Percentiles rank a stretch among this genome's conserved stretches.
Conservation (phyloP, 2,888 invertebrate species). For the Athalia circularis region DNA sequence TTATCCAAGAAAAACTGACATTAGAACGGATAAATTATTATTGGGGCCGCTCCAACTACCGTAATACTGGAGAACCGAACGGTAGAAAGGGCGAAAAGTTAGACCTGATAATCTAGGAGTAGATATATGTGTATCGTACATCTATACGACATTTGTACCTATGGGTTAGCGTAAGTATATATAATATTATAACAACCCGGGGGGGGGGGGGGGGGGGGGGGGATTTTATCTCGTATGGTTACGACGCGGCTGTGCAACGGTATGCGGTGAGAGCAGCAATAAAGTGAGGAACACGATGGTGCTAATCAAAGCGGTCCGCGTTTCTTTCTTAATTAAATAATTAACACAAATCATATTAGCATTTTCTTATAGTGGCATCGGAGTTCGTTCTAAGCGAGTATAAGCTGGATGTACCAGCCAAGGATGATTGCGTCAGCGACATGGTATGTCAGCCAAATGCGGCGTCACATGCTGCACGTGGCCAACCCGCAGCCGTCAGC, state of each 20-base stretch:
- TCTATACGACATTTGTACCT: background rate
- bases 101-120: slow-evolving; percentile 25
- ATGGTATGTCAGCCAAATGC: slow-evolving; percentile 40
- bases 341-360: slow-evolving; percentile 44
- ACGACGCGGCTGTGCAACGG: slow-evolving; percentile 31
- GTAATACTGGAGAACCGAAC: background rate
- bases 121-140: background rate
- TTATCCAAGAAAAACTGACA: background rate
- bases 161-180: background rate
- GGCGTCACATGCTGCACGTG: slow-evolving; percentile 40
- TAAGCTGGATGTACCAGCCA: background rate
- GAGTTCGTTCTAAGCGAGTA: slow-evolving; percentile 19
- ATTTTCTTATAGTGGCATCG: slow-evolving; percentile 9
- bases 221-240: slow-evolving; percentile 42
- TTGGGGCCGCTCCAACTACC: background rate
- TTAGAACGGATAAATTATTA: slow-evolving; percentile 35
- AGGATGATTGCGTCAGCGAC: slow-evolving; percentile 36
- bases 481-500: background rate
- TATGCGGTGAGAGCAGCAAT: slow-evolving; percentile 36
- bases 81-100: background rate
- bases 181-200: background rate
- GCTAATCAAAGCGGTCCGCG: slow-evolving; percentile 41
- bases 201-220: background rate
- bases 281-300: slow-evolving; percentile 41
- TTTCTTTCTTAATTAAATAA: slow-evolving; percentile 43